Base-by-base conservation (phyloP, 2,888 invertebrate species). In the Caenorhabditis sp. region DNA sequence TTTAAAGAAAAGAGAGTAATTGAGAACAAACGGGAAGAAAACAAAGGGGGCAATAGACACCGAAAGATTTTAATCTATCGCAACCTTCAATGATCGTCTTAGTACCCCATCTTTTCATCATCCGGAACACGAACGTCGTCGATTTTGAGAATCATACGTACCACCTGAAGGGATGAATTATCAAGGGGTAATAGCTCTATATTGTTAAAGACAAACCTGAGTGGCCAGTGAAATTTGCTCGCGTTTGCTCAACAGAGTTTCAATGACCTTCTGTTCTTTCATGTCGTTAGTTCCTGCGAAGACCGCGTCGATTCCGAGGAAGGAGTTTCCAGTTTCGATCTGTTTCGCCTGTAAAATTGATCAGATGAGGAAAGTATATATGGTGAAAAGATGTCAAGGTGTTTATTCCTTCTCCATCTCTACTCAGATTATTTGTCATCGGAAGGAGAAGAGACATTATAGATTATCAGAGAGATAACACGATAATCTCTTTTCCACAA, bases 61-160 rank as follows among this genome's bases (percentile, higher is more conserved):
- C 47, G 77, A 59, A 47, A 83, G 79, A 77, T 75, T 31, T 70
- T 69, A 54, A 80, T 80, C 68, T 72, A 72, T 63, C 72, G 66
- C 56, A 58, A 44, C 54, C 64, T 56, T 41, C 54, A 38, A 19
- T 19, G 24, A 1, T 35, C 47, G 26, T 38, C 28, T 74, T 68
- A 87, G 56, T 86, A 81, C 28, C 72, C 80, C 84, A 88, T 84
- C 80, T 69, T 73, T 49, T 91, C 89, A 83, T 93, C 93, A 70
- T 93, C 93, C 59, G 95, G 94, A 80, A 95, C 94, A 88, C 95
- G 95, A 51, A 99, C 96, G 93, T 99, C 99, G 93, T 99, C 99
- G 83, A 99, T 99, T 94, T 99, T 99, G 88, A 99, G 94, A 88
- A 99, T 98, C 99, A 99, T 99, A 93, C 98, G 97, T 70, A 98